Percentiles rank a stretch among this genome's conserved stretches.
Conservation (phyloP, 2,797 vertebrate genomes). For the Chaetophractus vellerosus region DNA sequence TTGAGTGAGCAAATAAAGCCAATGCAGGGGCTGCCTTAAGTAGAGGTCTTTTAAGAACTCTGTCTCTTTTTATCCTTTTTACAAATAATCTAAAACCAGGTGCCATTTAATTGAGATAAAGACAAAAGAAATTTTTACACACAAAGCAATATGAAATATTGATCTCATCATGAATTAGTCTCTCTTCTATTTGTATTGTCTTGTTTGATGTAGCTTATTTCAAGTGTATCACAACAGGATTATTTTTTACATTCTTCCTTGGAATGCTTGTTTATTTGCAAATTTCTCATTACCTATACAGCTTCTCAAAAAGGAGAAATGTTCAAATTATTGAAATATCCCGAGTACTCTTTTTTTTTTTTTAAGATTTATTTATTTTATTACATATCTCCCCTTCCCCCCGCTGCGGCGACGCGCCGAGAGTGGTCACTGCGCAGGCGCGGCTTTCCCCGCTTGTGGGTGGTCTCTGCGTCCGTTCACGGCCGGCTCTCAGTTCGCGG, state of each 20-base stretch:
- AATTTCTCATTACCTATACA: background rate
- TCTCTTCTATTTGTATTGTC: background rate
- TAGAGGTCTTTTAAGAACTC: too few relatives aligned
- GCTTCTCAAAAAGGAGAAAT: background rate
- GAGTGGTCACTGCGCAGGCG: too few relatives aligned
- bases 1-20: background rate
- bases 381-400: too few relatives aligned
- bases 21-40: background rate
- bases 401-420: too few relatives aligned
- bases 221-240: background rate
- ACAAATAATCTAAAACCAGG: background rate
- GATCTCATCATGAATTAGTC: background rate
- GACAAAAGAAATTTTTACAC: background rate
- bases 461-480: too few relatives aligned
- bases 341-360: background rate
- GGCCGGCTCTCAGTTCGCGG: too few relatives aligned
- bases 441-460: too few relatives aligned
- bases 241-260: background rate
- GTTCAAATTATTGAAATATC: conserved; percentile 15
- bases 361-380: too few relatives aligned
- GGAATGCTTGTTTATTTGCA: background rate
- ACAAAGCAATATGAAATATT: background rate
- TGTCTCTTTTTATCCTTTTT: background rate
- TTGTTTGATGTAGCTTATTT: background rate
- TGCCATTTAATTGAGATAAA: background rate